Base-by-base conservation (phyloP, 2,113 vertebrate species). In the Stegastes partitus region DNA sequence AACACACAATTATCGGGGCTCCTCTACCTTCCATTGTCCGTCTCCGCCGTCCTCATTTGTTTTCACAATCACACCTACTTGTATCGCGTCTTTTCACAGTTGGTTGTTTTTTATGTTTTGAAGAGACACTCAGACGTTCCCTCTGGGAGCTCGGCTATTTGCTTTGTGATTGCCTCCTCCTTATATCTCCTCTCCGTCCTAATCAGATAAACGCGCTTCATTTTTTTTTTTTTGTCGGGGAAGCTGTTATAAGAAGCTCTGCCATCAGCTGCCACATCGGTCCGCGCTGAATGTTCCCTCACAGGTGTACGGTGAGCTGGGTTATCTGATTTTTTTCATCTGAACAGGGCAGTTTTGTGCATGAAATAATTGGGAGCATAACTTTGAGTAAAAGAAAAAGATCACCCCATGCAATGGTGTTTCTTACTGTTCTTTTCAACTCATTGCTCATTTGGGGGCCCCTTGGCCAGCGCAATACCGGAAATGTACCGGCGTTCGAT, bases 201-300 rank as follows among this genome's bases (percentile, higher is more conserved):
- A n/a, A 19, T 37, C 25, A 39, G 50, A 82, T 70, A 61, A 78
- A 66, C 42, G 28, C 5, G 23, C 67, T 79, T 79, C 55, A 78
- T 62, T 67, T 57, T 62, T 79, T 79, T 49, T 74, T 62, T 67
- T 57, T 62, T 70, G 19, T 50, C n/a, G 62, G 47, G 28, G 26
- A 45, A 80, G 56, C 23, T 23, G 37, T 72, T 53, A 1, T 3
- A 49, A 42, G 18, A 21, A 26, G 31, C 63, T 39, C 22, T 9
- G 6, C 58, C 14, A 2, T 64, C 11, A 77, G 4, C 11, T 9
- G 31, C 22, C 31, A 37, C 47, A 74, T 47, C 12, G 19, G 18
- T 51, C 23, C 37, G 22, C 49, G 11, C 49, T 47, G 49, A 67
- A 12, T 66, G 21, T 55, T 42, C 11, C 59, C 50, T 73, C 49